Base-by-base conservation (phyloP, 2,888 invertebrate genomes). In the Chymomyza fuscimana region DNA sequence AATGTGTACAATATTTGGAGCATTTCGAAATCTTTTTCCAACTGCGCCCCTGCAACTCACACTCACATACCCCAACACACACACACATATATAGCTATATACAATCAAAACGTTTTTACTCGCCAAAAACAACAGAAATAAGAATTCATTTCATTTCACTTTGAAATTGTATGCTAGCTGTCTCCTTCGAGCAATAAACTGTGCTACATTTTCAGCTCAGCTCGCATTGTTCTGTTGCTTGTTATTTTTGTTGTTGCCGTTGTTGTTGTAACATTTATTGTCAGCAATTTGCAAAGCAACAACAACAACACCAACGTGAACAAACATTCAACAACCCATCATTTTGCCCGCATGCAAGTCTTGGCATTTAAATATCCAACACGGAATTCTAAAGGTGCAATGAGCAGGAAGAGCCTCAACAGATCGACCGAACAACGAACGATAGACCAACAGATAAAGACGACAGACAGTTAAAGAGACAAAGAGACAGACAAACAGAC, bases 161-260 rank as follows among this genome's bases (percentile, higher is more conserved):
- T 72, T 78, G 84, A 77, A 81, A 80, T 76, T 73, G 76, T 77
- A 76, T 62, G 65, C 32, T 32, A 32, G 32, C 75, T 76, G 81
- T 74, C 83, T 79, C 88, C 88, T 86, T 88, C 73, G 77, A 87
- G 88, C 86, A 85, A 86, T 88, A 86, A 86, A 88, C 80, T 86
- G 86, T 89, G 89, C 85, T 88, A 86, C 87, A 86, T 88, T 62
- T 52, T 86, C 80, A 78, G 72, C 77, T 78, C 74, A 77, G 77
- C 76, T 77, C 59, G 32, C 76, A 76, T 69, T 67, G 72, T 62
- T 46, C 72, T 78, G 72, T 71, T 81, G 74, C 81, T 46, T 81
- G 75, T 81, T 86, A 79, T 80, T 84, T 29, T 59, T 86, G 81
- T 80, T 87, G 51, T 59, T 25, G 58, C 25, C 4, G 81, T 80